phyloP scores from a whole-genome alignment of 2,113 vertebrate genomes.

The Trochalopteron elliotii region DNA sequence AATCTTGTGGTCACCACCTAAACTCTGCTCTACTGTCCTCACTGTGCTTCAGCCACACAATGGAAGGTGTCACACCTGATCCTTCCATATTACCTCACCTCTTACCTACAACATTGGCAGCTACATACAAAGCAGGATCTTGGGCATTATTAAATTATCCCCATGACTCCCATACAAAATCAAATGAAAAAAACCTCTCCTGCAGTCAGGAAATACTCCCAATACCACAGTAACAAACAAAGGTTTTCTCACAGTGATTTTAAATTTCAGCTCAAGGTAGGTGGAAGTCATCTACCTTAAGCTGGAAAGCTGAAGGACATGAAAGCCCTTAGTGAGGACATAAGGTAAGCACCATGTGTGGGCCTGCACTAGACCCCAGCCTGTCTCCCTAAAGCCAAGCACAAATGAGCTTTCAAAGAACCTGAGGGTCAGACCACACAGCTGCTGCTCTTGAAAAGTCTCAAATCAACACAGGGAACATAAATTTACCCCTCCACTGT shows the following conservation, averaged over 20 bases:
- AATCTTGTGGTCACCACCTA: background rate
- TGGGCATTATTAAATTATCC: background rate
- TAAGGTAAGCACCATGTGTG: background rate
- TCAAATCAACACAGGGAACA: background rate
- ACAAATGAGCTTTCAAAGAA: background rate
- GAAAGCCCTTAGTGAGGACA: background rate
- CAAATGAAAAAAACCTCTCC: rapidly evolving
- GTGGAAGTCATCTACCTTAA: background rate
- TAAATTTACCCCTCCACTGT: background rate
- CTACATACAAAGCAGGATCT: background rate
- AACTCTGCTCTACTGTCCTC: rapidly evolving
- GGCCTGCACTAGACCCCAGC: background rate
- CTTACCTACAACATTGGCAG: background rate
- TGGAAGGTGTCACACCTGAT: rapidly evolving
- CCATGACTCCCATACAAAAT: background rate
- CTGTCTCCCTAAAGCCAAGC: background rate
- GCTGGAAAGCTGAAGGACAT: background rate
- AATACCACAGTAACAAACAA: rapidly evolving
- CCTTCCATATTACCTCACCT: rapidly evolving
- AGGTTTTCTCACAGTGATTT: background rate
- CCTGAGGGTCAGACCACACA: background rate
- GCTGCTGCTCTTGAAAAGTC: background rate
- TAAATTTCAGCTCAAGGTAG: background rate
- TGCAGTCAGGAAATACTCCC: background rate
- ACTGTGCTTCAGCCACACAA: background rate